Evolutionary conservation across 1,140 invertebrate genomes (phyloP).

Genomic region (Lucilia cuprina): DNA sequence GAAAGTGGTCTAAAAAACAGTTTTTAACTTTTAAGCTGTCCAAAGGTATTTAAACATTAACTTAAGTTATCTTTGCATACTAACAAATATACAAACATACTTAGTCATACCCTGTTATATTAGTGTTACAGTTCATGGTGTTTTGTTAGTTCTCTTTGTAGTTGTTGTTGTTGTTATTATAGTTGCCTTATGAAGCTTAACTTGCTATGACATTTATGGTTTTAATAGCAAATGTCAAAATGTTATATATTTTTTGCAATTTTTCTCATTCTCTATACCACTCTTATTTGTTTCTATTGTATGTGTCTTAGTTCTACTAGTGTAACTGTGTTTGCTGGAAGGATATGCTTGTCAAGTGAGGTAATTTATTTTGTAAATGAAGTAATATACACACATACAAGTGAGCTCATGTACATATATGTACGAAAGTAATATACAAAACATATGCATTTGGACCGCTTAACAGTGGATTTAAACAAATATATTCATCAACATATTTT

Average conservation of each 20-base stretch:
- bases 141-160: background rate
- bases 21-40: conserved; percentile 53
- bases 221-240: conserved; percentile 34
- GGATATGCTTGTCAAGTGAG: conserved; percentile 19
- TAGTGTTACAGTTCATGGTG: too few relatives aligned
- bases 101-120: too few relatives aligned
- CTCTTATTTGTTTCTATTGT: background rate
- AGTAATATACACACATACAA: background rate
- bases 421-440: background rate
- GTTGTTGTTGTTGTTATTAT: background rate
- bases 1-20: background rate
- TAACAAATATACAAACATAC: background rate
- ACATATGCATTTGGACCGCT: too few relatives aligned
- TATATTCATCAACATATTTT: too few relatives aligned
- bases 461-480: too few relatives aligned
- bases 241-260: conserved; percentile 9
- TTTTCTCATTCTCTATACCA: background rate
- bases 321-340: too few relatives aligned
- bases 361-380: conserved; percentile 34
- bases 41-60: conserved; percentile 60
- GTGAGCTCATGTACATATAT: background rate
- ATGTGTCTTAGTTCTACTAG: background rate
- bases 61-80: conserved; percentile 17
- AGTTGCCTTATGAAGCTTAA: conserved; percentile 25
- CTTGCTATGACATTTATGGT: conserved; percentile 35